Conservation (phyloP, 2,888 invertebrate species). For the Scaptomyza flava region DNA sequence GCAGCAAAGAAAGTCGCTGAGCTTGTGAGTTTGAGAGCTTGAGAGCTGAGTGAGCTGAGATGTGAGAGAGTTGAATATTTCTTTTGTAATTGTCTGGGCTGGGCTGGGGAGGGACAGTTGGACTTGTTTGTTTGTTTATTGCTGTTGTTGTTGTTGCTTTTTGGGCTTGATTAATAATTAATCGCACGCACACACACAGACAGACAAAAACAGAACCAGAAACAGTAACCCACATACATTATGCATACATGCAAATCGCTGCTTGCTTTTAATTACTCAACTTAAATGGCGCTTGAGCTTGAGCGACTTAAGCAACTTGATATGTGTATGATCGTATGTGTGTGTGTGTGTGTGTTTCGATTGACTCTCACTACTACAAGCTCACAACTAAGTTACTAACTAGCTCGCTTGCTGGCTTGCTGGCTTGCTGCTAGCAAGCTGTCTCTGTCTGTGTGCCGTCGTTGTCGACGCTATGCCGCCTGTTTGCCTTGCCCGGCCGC, state of each 20-base stretch:
- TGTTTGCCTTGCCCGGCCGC: conserved; percentile 76
- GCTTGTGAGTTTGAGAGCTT: conserved; percentile 10
- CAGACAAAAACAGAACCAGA: conserved; percentile 15
- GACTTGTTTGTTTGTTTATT: conserved; percentile 74
- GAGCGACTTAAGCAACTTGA: conserved; percentile 78
- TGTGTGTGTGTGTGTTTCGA: conserved; percentile 51
- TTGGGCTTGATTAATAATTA: conserved; percentile 79
- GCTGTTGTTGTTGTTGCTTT: conserved; percentile 54
- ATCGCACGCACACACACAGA: conserved; percentile 59
- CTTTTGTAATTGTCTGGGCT: conserved; percentile 65
- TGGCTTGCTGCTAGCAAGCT: conserved; percentile 37
- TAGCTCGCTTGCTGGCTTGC: conserved; percentile 67
- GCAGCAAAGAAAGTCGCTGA: conserved; percentile 55
- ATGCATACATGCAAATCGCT: conserved; percentile 64
- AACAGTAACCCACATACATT: conserved; percentile 8
- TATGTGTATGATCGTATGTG: conserved; percentile 26
- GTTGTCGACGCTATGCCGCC: conserved; percentile 60
- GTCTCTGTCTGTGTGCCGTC: conserved; percentile 29
- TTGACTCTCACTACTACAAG: conserved; percentile 74
- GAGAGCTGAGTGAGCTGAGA: conserved; percentile 2
- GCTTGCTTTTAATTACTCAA: conserved; percentile 77
- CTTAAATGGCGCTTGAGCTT: conserved; percentile 78
- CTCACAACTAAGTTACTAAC: conserved; percentile 75
- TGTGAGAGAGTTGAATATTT: conserved; percentile 56
- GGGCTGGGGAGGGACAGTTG: conserved; percentile 41